phyloP scores from a whole-genome alignment of 2,113 vertebrate genomes.

The Eulemur macaco region DNA sequence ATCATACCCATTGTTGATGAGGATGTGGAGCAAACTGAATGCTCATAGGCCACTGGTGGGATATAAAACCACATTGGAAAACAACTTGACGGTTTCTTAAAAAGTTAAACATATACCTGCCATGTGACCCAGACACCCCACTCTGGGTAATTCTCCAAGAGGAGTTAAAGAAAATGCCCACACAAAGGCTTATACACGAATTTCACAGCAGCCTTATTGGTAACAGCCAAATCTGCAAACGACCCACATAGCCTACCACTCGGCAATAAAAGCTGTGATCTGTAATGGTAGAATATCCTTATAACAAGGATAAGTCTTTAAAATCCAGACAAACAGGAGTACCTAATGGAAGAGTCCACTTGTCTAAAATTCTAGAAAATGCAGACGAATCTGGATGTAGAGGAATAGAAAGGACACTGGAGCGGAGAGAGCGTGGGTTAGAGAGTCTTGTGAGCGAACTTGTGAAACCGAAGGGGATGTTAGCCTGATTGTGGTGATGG shows the following conservation, averaged over 20 bases:
- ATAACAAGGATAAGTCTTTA: background rate
- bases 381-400: background rate
- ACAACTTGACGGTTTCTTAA: background rate
- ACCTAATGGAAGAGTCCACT: background rate
- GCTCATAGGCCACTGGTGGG: background rate
- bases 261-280: background rate
- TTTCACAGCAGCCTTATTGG: background rate
- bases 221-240: background rate
- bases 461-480: background rate
- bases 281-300: too few relatives aligned
- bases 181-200: background rate
- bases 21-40: background rate
- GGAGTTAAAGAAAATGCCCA: background rate
- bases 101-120: background rate
- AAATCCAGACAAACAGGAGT: background rate
- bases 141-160: background rate
- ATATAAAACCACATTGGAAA: background rate
- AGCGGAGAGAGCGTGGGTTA: background rate
- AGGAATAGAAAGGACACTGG: background rate
- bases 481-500: background rate
- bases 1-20: background rate
- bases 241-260: background rate
- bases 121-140: too few relatives aligned
- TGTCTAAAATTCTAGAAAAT: background rate
- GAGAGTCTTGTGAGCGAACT: background rate